A percentile compares a stretch with the other conserved stretches of the same genome.
Conservation (phyloP, 2,797 vertebrate species). For the Bradypodion pumilum region DNA sequence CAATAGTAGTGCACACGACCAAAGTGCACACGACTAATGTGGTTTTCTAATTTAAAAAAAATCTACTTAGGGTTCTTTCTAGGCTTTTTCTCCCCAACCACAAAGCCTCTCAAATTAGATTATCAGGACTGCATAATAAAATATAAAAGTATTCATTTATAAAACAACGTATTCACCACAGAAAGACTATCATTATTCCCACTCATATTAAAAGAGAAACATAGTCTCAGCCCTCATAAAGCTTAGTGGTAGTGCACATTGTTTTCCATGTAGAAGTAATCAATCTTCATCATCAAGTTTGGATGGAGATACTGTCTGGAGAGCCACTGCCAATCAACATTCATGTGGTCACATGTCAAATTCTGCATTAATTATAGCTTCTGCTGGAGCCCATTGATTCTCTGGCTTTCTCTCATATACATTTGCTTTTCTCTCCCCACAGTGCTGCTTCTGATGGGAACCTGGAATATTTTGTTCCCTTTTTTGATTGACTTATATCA, state of each 20-base stretch:
- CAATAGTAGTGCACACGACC: slow-evolving; percentile 1
- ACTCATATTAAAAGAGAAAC: slow-evolving; percentile 7
- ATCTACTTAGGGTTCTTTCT: not conserved
- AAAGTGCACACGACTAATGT: not conserved
- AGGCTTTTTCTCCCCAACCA: not conserved
- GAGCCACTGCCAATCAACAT: too few species aligned
- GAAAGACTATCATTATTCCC: not conserved
- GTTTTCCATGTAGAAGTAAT: not conserved
- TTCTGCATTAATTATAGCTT: too few species aligned
- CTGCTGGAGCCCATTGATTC: too few species aligned
- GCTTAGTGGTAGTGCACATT: not conserved
- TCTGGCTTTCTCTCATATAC: too few species aligned
- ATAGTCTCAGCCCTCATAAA: not conserved
- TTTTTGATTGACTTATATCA: too few species aligned
- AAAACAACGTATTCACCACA: not conserved
- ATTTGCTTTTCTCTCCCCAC: too few species aligned
- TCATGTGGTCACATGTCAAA: not conserved
- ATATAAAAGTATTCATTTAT: slow-evolving; percentile 14
- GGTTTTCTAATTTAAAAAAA: not conserved
- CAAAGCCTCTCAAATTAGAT: not conserved
- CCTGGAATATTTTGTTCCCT: too few species aligned
- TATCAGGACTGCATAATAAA: not conserved
- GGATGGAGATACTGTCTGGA: not conserved
- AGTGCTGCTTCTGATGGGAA: too few species aligned
- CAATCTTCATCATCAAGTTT: too few species aligned